phyloP scores from a whole-genome alignment of 2,888 invertebrate genomes.

The Cheilosia urbana region DNA sequence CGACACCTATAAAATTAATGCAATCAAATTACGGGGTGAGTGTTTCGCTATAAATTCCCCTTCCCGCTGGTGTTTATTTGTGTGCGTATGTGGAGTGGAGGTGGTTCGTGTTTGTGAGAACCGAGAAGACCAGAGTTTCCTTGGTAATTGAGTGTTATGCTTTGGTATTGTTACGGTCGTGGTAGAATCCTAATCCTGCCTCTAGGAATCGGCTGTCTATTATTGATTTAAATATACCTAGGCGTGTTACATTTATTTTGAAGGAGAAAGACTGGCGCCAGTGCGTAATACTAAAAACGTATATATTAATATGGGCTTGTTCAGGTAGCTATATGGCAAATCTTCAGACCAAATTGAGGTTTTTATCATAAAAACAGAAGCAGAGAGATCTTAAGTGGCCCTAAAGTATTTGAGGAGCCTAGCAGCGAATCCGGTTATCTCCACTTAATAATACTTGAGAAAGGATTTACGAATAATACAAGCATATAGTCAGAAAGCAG shows the following conservation, averaged over 20 bases:
- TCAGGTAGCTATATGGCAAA: too few species aligned
- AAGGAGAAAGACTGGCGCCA: background rate
- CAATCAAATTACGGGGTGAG: constrained; percentile 68
- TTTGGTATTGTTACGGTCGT: constrained; percentile 45
- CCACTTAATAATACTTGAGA: too few species aligned
- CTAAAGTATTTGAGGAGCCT: too few species aligned
- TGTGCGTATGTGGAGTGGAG: background rate
- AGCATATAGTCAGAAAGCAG: too few species aligned
- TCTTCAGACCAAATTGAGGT: too few species aligned
- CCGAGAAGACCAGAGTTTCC: constrained; percentile 14
- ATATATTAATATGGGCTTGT: too few species aligned
- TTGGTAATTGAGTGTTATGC: constrained; percentile 65
- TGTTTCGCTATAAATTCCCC: constrained; percentile 60
- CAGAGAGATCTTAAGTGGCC: too few species aligned
- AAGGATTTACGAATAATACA: too few species aligned
- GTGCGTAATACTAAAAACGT: background rate
- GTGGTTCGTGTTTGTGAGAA: background rate
- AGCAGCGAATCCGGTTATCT: too few species aligned
- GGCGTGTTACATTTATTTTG: background rate
- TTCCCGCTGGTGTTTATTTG: background rate
- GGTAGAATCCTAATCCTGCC: constrained; percentile 33
- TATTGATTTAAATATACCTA: constrained; percentile 36
- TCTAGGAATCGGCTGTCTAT: constrained; percentile 50
- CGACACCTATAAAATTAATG: constrained; percentile 74
- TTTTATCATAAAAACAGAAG: too few species aligned